Evolutionary conservation across 2,888 invertebrate genomes (phyloP), one percentile per base, ranked within the genome.

Genomic region (Melolontha melolontha): DNA sequence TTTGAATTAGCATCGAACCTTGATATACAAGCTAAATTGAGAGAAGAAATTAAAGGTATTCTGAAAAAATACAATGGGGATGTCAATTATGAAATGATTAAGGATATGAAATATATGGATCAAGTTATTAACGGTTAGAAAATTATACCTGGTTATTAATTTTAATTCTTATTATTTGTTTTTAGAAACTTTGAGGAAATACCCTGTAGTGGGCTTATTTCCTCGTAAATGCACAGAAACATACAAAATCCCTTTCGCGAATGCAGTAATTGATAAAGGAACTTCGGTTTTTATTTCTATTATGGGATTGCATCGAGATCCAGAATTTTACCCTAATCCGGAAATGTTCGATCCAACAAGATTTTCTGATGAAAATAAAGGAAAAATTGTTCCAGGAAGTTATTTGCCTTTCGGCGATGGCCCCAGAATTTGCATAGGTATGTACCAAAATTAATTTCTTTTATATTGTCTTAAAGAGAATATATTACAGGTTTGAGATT

Each of bases 1-100:
- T 86, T 87, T 74, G 85, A 85, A n/a, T 74, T 90, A 47, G 87
- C 88, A 0, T 51, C 67, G 8, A 77, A 85, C 71, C 78, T 75
- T 1, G 77, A 83, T 1, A 69, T 85, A 1, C 87, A 87, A 67
- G 75, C 82, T 0, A 83, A 78, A 70, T 70, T 85, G 4, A 79
- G 85, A 8, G 34, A 77, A 1, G 85, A 87, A 74, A 77, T 86
- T 5, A 65, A 16, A 10, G 17, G 74, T 0, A 47, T 70, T 0
- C 75, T 79, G 2, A 42, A 84, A n/a, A 70, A 75, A 5, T 79
- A 79, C 27, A 67, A 82, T 57, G 75, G 78, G 1, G 81, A 80
- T 0, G 68, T 65, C n/a, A 83, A 80, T 1, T 85, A 83, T 66
- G 85, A 86, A 1, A 73, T 79, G 0, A 52, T 86, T 0, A 77